Base-by-base conservation (phyloP, 2,888 invertebrate genomes). In the Acrobasis suavella region DNA sequence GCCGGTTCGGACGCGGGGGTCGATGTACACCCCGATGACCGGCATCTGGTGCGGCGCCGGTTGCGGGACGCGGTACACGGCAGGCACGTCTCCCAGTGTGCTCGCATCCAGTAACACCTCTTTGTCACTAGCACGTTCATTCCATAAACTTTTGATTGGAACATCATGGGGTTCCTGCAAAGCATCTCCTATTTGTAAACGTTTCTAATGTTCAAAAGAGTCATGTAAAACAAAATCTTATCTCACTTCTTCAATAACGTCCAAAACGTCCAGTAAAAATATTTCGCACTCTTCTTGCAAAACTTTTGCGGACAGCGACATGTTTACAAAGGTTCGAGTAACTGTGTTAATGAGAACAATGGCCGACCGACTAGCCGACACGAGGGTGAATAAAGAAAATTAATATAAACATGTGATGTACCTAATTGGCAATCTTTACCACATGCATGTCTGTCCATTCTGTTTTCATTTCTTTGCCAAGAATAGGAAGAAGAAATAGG, bases 11-110 rank as follows among this genome's bases (percentile, higher is more conserved):
- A 96, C 94, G 63, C 95, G 91, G 63, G 94, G 93, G 86, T 96
- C 96, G 71, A 96, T 93, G 85, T 95, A 95, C 62, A 96, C 94
- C 60, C 96, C 96, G 76, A 95, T 93, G 60, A 94, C 95, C 0
- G 95, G 95, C 80, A 95, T 91, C 81, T 96, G 95, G 73, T 95
- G 93, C 8, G 93, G 86, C 46, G 93, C 93, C 2, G 95, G 89
- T 37, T 93, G 89, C 15, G 94, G 94, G 15, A 95, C 93, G 37
- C 91, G 89, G 80, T 95, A 95, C 58, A 92, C 89, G 0, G 95
- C 95, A 1, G 95, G 95, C 37, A 95, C 89, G 80, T 96, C 95
- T 6, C 94, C 94, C 59, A 95, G 82, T 42, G 86, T 84, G 55
- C 94, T 91, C 3, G 94, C 95, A 74, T 95, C 94, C 71, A 95